phyloP scores from a whole-genome alignment of 2,113 vertebrate species.

The Artemisiospiza belli region DNA sequence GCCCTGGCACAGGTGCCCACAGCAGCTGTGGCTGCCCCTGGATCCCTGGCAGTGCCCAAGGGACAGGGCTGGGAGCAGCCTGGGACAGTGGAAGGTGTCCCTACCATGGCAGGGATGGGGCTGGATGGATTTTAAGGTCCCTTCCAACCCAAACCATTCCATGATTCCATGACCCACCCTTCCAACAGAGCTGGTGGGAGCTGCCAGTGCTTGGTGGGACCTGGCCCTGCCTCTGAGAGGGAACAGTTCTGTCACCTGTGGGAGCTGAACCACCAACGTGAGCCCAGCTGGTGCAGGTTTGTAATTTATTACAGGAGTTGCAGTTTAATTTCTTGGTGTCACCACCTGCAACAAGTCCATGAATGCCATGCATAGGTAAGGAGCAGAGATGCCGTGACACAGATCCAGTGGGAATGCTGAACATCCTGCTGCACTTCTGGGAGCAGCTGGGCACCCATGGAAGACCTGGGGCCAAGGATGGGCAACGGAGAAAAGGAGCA shows the following conservation, averaged over 20 bases:
- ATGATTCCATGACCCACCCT: no score
- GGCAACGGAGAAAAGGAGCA: background rate
- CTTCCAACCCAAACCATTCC: background rate
- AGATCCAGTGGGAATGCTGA: background rate
- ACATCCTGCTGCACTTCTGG: background rate
- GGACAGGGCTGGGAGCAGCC: background rate
- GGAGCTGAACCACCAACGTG: background rate
- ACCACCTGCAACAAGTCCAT: rapidly evolving
- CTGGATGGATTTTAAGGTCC: rapidly evolving
- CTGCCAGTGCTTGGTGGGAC: background rate
- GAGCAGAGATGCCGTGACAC: rapidly evolving
- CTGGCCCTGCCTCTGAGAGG: background rate
- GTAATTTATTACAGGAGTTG: background rate
- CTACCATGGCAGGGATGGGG: background rate
- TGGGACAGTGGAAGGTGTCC: background rate
- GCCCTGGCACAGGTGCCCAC: background rate
- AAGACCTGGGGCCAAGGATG: background rate
- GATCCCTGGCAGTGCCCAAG: background rate
- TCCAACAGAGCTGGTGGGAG: background rate
- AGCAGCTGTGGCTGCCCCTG: background rate
- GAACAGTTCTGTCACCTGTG: background rate
- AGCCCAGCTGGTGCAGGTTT: background rate
- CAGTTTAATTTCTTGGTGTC: background rate
- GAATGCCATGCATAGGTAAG: rapidly evolving
- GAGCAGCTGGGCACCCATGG: background rate